These are phyloP conservation scores for Polyodon spathula DNA, from an alignment of 2,113 vertebrate species.

Conservation along the genomic window DNA sequence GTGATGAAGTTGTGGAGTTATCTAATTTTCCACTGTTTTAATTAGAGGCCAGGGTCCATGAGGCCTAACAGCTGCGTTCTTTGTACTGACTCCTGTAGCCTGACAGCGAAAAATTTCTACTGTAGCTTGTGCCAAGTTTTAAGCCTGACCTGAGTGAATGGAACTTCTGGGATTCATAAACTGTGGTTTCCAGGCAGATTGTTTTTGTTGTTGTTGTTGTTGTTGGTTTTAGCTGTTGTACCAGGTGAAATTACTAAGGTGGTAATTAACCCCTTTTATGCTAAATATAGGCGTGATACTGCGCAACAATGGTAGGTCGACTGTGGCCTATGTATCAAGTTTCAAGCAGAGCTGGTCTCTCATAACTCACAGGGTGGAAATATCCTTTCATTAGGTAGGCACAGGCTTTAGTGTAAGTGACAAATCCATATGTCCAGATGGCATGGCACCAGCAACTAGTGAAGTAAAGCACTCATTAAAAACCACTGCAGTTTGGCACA, in stretches of 20 bases:
- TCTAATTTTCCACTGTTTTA: conserved; percentile 99
- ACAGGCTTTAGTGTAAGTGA: conserved; percentile 1
- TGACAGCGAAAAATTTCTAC: conserved; percentile 92
- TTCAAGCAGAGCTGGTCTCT: conserved; percentile 33
- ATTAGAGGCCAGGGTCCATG: conserved; percentile 87
- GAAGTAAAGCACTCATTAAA: conserved; percentile 11
- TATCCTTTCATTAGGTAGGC: conserved; percentile 40
- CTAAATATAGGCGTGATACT: conserved; percentile 41
- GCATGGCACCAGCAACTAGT: conserved; percentile 16
- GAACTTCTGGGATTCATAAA: conserved; percentile 65
- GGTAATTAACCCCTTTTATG: conserved; percentile 47
- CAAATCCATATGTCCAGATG: conserved; percentile 14
- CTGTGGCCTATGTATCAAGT: conserved; percentile 39
- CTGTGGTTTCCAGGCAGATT: conserved; percentile 60
- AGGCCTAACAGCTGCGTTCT: conserved; percentile 88
- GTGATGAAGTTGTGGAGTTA: conserved; percentile 96
- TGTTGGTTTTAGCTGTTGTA: conserved; percentile 36
- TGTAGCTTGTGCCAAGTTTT: conserved; percentile 69
- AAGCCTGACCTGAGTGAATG: conserved; percentile 54
- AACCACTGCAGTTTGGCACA: neutral
- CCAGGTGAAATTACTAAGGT: conserved; percentile 47
- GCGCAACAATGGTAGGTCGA: conserved; percentile 44
- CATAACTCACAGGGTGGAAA: conserved; percentile 17
- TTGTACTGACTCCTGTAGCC: conserved; percentile 80
- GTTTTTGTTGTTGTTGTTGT: conserved; percentile 32